Conservation (phyloP, 2,797 vertebrate genomes). For the Sebastes minor region DNA sequence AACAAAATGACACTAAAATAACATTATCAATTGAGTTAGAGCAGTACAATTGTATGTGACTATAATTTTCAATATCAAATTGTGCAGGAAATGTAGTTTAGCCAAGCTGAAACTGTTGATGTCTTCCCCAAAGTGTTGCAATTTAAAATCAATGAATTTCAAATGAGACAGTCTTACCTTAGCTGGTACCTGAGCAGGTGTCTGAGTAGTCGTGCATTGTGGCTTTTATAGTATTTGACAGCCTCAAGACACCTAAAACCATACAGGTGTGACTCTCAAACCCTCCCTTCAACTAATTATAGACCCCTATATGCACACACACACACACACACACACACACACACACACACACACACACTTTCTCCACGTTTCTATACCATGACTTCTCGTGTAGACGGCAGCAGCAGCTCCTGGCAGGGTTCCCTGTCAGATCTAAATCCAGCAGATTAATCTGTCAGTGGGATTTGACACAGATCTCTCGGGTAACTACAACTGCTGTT, state of each 20-base stretch:
- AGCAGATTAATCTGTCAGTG: slow-evolving; percentile 25
- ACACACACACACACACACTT: not conserved
- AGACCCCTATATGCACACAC: not conserved
- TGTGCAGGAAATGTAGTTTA: not conserved
- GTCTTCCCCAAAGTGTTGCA: not conserved
- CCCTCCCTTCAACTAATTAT: slow-evolving; percentile 39
- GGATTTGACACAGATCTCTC: slow-evolving; percentile 36
- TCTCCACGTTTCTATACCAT: not conserved
- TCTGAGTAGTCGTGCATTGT: slow-evolving; percentile 7
- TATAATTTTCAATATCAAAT: not conserved
- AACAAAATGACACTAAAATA: not conserved
- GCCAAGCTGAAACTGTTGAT: not conserved
- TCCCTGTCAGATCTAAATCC: slow-evolving; percentile 15
- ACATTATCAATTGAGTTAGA: not conserved
- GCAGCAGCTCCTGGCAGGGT: not conserved
- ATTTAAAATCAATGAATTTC: not conserved
- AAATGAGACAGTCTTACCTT: slow-evolving; percentile 55
- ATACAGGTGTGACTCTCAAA: slow-evolving; percentile 38
- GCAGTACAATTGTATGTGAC: not conserved
- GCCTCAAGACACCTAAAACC: slow-evolving; percentile 56
- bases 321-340: not conserved
- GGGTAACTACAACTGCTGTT: slow-evolving; percentile 7
- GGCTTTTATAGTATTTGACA: slow-evolving; percentile 70
- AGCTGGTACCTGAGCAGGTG: slow-evolving; percentile 44
- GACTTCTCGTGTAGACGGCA: not conserved